Percentiles rank a stretch among this genome's conserved stretches.
These are phyloP conservation scores for Siniperca undulata DNA, from an alignment of 2,797 vertebrate species.

Conservation along the genomic window DNA sequence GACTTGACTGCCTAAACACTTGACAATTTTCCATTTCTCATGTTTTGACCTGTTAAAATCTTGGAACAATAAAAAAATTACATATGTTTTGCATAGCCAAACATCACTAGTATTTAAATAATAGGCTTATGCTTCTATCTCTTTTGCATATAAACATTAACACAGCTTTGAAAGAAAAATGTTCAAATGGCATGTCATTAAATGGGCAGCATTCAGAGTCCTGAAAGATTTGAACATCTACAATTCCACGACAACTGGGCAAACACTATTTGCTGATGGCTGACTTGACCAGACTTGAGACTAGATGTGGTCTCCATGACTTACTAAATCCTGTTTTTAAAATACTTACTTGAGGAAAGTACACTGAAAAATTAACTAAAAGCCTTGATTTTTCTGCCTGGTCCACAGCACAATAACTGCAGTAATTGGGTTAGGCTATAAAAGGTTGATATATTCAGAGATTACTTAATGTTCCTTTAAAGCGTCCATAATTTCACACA, in stretches of 20 bases:
- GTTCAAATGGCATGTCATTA: too few relatives aligned
- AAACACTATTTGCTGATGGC: too few relatives aligned
- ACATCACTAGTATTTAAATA: background rate
- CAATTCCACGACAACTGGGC: too few relatives aligned
- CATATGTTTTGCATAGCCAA: background rate
- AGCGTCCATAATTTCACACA: background rate
- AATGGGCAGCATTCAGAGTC: background rate
- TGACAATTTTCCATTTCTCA: too few relatives aligned
- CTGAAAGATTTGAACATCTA: background rate
- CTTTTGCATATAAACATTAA: background rate
- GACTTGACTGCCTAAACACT: too few relatives aligned
- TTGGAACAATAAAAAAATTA: background rate
- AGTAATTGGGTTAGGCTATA: background rate
- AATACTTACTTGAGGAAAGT: background rate
- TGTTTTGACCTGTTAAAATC: too few relatives aligned
- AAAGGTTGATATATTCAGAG: background rate
- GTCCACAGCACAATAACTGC: background rate
- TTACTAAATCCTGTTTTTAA: background rate
- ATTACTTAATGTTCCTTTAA: background rate
- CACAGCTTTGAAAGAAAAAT: background rate
- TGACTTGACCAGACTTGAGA: background rate
- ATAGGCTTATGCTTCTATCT: background rate
- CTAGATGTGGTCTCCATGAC: background rate
- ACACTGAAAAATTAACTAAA: background rate
- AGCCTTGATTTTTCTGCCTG: too few relatives aligned